Percentiles rank a stretch among this genome's conserved stretches.
Evolutionary conservation across 2,113 vertebrate genomes (phyloP).

Genomic region (Deroptyus accipitrinus): DNA sequence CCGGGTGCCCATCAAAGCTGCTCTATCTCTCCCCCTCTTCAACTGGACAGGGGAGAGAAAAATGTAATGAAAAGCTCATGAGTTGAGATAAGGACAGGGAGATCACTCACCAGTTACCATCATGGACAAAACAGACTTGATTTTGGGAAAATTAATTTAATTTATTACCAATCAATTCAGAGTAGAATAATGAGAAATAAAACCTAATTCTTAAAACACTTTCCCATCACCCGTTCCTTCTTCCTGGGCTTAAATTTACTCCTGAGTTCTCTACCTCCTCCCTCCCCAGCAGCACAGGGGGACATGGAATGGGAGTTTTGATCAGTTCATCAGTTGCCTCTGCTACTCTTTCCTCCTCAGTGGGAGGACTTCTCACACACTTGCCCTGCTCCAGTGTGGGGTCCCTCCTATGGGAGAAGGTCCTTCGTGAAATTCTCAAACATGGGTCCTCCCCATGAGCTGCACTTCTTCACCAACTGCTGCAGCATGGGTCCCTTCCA

Average conservation of each 20-base stretch:
- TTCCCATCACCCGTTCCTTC: neutral
- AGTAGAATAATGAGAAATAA: neutral
- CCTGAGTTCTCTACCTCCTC: neutral
- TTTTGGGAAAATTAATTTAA: neutral
- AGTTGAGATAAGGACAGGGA: neutral
- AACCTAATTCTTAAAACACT: neutral
- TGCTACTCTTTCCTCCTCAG: neutral
- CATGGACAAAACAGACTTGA: neutral
- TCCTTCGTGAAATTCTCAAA: neutral
- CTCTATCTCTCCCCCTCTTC: neutral
- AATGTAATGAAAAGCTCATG: neutral
- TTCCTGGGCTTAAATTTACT: neutral
- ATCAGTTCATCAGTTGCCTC: neutral
- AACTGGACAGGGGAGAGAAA: neutral
- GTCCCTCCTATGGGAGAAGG: neutral
- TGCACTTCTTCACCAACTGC: too few relatives aligned
- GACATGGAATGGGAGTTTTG: neutral
- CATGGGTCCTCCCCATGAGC: too few relatives aligned
- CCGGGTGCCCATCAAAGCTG: neutral
- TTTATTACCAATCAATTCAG: neutral
- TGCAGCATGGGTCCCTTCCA: too few relatives aligned
- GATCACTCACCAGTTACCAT: neutral
- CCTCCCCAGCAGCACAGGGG: neutral
- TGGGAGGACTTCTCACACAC: neutral
- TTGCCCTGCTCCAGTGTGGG: neutral